Evolutionary conservation across 64 coral and sea anemone species (phyloP).

Genomic region (Platygyra sinensis): DNA sequence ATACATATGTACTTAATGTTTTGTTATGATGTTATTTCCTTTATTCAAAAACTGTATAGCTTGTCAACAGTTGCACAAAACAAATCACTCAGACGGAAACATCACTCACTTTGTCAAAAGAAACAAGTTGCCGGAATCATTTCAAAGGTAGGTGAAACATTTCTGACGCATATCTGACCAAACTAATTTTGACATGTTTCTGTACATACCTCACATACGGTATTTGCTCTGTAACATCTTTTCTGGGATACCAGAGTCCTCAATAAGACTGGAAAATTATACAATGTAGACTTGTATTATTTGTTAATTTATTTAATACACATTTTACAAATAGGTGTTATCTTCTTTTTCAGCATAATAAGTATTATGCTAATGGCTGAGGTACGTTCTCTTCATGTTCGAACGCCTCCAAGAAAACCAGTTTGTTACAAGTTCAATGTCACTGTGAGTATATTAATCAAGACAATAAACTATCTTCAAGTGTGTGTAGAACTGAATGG

Average conservation of each 20-base stretch:
- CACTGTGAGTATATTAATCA: constrained; percentile 10
- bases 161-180: no score
- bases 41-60: constrained; percentile 9
- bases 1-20: no score
- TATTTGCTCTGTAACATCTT: no score
- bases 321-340: not conserved
- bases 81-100: constrained; percentile 47
- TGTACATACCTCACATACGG: not conserved
- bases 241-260: no score
- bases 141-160: constrained; percentile 70
- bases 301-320: no score
- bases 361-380: constrained; percentile 3
- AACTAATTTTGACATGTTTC: not conserved
- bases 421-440: constrained; percentile 29
- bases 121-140: constrained; percentile 67
- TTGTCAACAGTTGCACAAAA: constrained; percentile 40
- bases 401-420: constrained; percentile 3
- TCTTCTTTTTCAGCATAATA: constrained; percentile 26
- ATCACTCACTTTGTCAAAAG: constrained; percentile 50
- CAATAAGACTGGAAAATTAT: no score
- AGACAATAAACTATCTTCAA: not conserved
- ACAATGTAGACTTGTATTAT: no score
- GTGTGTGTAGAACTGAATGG: no score
- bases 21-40: constrained; percentile 27
- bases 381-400: constrained; percentile 20